Evolutionary conservation across 2,888 invertebrate species (phyloP).

Genomic region (Cabera pusaria): DNA sequence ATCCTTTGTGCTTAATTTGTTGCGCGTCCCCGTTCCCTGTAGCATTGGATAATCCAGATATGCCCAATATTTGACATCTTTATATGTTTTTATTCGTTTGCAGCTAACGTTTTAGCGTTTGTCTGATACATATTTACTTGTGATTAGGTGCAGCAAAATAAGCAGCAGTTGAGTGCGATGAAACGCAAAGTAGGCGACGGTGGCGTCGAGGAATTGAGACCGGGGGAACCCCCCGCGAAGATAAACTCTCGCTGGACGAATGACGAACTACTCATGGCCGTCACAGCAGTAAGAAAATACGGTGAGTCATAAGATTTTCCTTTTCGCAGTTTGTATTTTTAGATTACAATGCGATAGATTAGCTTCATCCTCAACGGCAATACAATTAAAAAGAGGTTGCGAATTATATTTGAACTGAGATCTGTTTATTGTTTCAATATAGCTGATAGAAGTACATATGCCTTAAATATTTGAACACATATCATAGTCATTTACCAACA

Average conservation of each 20-base stretch:
- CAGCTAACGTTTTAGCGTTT: neutral
- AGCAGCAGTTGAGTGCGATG: constrained; percentile 94
- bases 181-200: constrained; percentile 88
- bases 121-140: constrained; percentile 8
- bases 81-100: constrained; percentile 9
- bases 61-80: constrained; percentile 49
- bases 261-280: constrained; percentile 95
- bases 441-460: no score
- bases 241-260: constrained; percentile 96
- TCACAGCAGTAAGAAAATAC: constrained; percentile 93
- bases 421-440: no score
- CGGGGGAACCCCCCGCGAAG: constrained; percentile 85
- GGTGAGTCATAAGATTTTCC: constrained; percentile 86
- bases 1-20: constrained; percentile 44
- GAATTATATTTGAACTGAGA: no score
- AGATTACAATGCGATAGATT: neutral
- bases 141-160: constrained; percentile 95
- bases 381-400: no score
- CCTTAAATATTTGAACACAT: no score
- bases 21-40: constrained; percentile 47
- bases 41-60: constrained; percentile 80
- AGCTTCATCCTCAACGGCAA: no score
- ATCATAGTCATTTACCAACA: no score
- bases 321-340: no score
- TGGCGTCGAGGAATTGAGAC: constrained; percentile 85